These are phyloP conservation scores for Esox lucius DNA, from an alignment of 2,797 vertebrate species.

Conservation along the genomic window DNA sequence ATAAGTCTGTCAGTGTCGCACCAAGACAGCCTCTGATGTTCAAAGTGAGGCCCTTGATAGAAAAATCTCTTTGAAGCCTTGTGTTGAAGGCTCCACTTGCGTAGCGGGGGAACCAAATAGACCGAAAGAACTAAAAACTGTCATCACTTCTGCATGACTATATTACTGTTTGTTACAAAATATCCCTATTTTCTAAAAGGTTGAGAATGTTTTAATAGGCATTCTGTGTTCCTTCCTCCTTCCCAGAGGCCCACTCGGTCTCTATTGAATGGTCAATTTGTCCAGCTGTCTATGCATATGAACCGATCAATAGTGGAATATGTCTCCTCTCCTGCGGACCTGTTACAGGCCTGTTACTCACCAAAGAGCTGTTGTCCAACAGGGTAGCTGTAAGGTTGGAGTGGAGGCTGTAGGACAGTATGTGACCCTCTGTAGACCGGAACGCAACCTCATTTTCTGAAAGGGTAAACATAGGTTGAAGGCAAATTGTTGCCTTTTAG, in stretches of 20 bases:
- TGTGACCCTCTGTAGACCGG: slow-evolving; percentile 72
- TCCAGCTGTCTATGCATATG: slow-evolving; percentile 38
- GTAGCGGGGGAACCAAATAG: slow-evolving; percentile 42
- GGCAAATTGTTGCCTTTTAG: background rate
- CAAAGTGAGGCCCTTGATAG: slow-evolving; percentile 60
- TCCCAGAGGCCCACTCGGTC: slow-evolving; percentile 15
- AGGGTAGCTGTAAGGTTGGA: slow-evolving; percentile 71
- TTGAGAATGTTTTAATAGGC: slow-evolving; percentile 35
- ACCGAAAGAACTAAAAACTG: slow-evolving; percentile 34
- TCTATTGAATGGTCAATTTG: slow-evolving; percentile 33
- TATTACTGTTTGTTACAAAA: background rate
- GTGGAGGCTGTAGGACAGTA: slow-evolving; percentile 72
- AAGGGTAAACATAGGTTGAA: slow-evolving; percentile 22
- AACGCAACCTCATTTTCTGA: slow-evolving; percentile 77
- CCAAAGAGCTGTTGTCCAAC: slow-evolving; percentile 81
- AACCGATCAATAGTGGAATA: slow-evolving; percentile 44
- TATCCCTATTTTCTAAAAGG: slow-evolving; percentile 38
- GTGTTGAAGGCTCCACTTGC: slow-evolving; percentile 42
- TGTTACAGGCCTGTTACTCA: slow-evolving; percentile 58
- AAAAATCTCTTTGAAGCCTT: slow-evolving; percentile 71
- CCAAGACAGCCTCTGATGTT: slow-evolving; percentile 55
- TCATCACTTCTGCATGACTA: slow-evolving; percentile 37
- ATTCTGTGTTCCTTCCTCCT: slow-evolving; percentile 27
- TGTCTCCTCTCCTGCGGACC: slow-evolving; percentile 17
- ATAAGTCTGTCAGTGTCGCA: slow-evolving; percentile 70